These are phyloP conservation scores for Potorous gilbertii DNA, from an alignment of 2,797 vertebrate species.

Conservation along the genomic window DNA sequence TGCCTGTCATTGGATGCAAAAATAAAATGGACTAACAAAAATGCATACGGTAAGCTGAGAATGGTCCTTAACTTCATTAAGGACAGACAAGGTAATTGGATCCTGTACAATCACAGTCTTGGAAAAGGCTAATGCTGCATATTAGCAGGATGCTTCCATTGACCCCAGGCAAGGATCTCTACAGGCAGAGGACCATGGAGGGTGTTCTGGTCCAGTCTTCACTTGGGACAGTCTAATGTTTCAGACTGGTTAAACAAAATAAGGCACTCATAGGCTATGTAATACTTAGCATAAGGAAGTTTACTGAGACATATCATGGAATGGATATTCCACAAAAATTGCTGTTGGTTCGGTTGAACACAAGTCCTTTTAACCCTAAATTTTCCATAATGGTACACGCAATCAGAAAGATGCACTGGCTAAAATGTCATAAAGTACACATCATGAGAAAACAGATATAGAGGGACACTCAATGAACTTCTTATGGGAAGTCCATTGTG, in stretches of 20 bases:
- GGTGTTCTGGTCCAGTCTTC: background rate
- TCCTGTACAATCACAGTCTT: background rate
- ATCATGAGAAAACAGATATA: background rate
- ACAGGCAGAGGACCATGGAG: background rate
- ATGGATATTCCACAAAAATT: background rate
- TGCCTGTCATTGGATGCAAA: background rate
- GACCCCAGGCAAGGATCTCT: background rate
- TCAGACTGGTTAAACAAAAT: background rate
- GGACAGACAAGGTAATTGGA: background rate
- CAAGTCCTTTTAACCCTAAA: background rate
- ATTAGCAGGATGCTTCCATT: background rate
- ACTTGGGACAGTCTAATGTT: background rate
- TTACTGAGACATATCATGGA: background rate
- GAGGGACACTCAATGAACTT: background rate
- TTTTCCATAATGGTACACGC: background rate
- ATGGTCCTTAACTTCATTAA: background rate
- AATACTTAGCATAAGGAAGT: background rate
- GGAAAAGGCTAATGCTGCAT: background rate
- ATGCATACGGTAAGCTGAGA: background rate
- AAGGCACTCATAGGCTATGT: background rate
- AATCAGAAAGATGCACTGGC: background rate
- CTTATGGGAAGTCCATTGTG: background rate
- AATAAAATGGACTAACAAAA: background rate
- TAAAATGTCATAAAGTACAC: background rate
- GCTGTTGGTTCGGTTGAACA: background rate